Conservation (phyloP, 2,113 vertebrate genomes). For the Perccottus glenii region DNA sequence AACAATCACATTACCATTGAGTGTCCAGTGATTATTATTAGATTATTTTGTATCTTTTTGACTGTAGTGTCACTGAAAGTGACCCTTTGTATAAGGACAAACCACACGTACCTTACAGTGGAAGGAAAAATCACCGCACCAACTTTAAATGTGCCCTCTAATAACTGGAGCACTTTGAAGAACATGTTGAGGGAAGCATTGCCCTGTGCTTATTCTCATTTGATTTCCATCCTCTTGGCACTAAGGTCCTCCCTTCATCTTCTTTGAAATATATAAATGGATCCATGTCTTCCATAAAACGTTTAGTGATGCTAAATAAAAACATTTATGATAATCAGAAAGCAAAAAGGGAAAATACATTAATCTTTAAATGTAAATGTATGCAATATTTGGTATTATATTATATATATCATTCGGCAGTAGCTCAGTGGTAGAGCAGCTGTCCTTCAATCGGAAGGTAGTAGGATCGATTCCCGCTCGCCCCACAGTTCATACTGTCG, state of each 20-base stretch:
- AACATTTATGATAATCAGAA: slow-evolving; percentile 2
- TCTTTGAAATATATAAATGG: slow-evolving; percentile 43
- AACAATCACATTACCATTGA: slow-evolving; percentile 12
- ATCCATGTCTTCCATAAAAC: slow-evolving; percentile 30
- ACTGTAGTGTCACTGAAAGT: slow-evolving; percentile 25
- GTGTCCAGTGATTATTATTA: slow-evolving; percentile 29
- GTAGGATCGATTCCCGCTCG: too few species aligned
- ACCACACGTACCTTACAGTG: slow-evolving; percentile 40
- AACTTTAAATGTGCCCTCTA: slow-evolving; percentile 29
- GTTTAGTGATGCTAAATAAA: slow-evolving; percentile 24
- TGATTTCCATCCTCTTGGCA: slow-evolving; percentile 37
- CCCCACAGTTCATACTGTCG: too few species aligned
- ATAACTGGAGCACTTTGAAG: slow-evolving; percentile 29
- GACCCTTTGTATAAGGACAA: slow-evolving; percentile 28
- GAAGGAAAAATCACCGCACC: slow-evolving; percentile 26
- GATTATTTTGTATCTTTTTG: slow-evolving; percentile 29
- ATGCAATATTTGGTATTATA: too few species aligned
- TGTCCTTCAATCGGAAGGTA: too few species aligned
- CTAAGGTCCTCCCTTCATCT: slow-evolving; percentile 20
- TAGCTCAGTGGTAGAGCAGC: too few species aligned
- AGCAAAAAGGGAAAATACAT: too few species aligned
- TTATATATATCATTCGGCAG: too few species aligned
- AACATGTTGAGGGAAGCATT: slow-evolving; percentile 31
- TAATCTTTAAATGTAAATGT: too few species aligned
- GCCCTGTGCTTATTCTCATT: slow-evolving; percentile 20